phyloP scores from a whole-genome alignment of 2,113 vertebrate genomes.

The Thermophis baileyi region DNA sequence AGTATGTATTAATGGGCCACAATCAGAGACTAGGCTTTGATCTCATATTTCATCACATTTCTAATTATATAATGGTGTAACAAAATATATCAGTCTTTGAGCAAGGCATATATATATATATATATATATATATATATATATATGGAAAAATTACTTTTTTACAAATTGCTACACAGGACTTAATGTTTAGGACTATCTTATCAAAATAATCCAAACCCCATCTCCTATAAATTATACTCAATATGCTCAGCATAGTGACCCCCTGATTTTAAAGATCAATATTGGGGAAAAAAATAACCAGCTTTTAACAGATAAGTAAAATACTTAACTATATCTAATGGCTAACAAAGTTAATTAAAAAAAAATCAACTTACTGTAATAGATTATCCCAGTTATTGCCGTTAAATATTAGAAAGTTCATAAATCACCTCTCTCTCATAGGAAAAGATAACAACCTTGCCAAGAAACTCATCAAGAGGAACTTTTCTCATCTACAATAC shows the following conservation, averaged over 20 bases:
- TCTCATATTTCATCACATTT: background rate
- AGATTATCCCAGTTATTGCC: background rate
- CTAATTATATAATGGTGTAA: constrained; percentile 11
- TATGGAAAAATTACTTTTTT: background rate
- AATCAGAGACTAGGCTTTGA: background rate
- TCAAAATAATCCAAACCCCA: background rate
- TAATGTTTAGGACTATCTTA: background rate
- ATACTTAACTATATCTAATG: background rate
- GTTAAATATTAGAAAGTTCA: constrained; percentile 1
- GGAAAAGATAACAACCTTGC: background rate
- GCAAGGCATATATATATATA: background rate
- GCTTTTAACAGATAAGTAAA: background rate
- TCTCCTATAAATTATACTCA: background rate
- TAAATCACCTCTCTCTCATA: background rate
- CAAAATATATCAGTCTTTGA: background rate
- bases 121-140: too few species aligned
- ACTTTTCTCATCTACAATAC: background rate
- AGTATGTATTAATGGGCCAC: background rate
- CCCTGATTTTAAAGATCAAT: background rate
- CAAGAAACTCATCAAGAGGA: background rate
- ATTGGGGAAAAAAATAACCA: background rate
- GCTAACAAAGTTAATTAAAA: background rate
- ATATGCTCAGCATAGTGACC: background rate
- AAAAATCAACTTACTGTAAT: background rate
- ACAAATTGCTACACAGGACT: background rate